Evolutionary conservation across 1,140 invertebrate genomes (phyloP), one percentile per base, ranked within the genome.

Genomic region (Metopolophium dirhodum): DNA sequence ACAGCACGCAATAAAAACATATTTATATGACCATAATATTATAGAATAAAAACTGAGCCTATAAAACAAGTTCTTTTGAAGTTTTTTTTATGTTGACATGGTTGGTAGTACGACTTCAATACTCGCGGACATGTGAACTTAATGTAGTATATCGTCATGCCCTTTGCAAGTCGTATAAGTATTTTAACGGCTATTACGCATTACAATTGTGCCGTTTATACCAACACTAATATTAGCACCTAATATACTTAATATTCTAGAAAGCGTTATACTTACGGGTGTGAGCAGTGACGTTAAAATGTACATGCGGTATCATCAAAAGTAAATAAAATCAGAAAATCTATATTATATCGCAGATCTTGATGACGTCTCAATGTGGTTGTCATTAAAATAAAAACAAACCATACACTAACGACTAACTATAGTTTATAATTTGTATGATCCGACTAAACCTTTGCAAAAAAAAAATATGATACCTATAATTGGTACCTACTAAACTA

Each of bases 1-100:
- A 85, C 22, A 41, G 37, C 2, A 45, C 23, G 26, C 37, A 45
- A 41, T 45, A 83, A 23, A 41, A 30, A 83, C 23, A 41, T n/a
- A 30, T 86, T 45, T 54, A 54, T 54, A 49, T 47, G 18, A 87
- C 30, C 18, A 47, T 47, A 68, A 30, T 45, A 77, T 85, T 47
- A 77, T 51, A 91, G 11, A 51, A 90, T n/a, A 90, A 77, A 77
- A 35, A 91, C 30, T 68, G n/a, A 77, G 47, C 2, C 68, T 77
- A 83, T 91, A 91, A 91, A 91, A 91, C 54, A 47, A 91, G 87
- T 82, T 83, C 90, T 91, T 91, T 91, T 91, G 90, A 91, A 82
- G 90, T 91, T n/a, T 49, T 49, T 91, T 91, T 91, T 91, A 47
- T 47, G 54, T 14, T 7, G 68, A 77, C 45, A 82, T 49, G 61